A percentile compares a stretch with the other conserved stretches of the same genome.
These are phyloP conservation scores for Trachelus tabidus DNA, from an alignment of 2,888 invertebrate species.

Conservation along the genomic window DNA sequence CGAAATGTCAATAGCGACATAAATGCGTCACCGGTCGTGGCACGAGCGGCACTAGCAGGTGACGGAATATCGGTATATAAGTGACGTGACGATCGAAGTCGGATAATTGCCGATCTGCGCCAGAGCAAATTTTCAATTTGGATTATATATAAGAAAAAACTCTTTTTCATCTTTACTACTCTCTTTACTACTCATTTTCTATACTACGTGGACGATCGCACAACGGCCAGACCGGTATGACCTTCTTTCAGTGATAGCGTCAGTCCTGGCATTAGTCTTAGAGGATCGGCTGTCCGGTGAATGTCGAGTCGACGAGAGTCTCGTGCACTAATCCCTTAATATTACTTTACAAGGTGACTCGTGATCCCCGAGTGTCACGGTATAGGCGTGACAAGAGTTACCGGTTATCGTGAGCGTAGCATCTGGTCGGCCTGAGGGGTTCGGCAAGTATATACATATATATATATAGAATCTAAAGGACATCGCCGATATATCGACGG, in stretches of 20 bases:
- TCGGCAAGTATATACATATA: not conserved
- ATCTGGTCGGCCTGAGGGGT: constrained; percentile 23
- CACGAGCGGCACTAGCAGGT: not conserved
- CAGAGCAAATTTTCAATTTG: not conserved
- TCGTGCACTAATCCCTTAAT: constrained; percentile 50
- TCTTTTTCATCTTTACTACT: no score
- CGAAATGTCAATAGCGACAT: not conserved
- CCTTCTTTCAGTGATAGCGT: not conserved
- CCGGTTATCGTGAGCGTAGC: constrained; percentile 36
- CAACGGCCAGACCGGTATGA: not conserved
- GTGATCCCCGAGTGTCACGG: constrained; percentile 41
- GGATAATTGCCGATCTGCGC: not conserved
- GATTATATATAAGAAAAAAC: not conserved
- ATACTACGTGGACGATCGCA: not conserved
- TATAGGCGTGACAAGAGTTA: constrained; percentile 45
- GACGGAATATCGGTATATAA: not conserved
- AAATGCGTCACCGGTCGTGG: not conserved
- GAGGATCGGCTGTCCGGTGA: not conserved
- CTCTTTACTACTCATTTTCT: no score
- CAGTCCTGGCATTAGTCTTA: not conserved
- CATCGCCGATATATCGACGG: not conserved
- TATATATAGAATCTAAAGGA: not conserved
- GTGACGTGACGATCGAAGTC: not conserved
- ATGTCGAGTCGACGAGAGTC: not conserved
- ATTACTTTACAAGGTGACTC: constrained; percentile 48